Percentiles rank a stretch among this genome's conserved stretches.
phyloP scores from a whole-genome alignment of 2,888 invertebrate species.

The Dysmachus trigonus region DNA sequence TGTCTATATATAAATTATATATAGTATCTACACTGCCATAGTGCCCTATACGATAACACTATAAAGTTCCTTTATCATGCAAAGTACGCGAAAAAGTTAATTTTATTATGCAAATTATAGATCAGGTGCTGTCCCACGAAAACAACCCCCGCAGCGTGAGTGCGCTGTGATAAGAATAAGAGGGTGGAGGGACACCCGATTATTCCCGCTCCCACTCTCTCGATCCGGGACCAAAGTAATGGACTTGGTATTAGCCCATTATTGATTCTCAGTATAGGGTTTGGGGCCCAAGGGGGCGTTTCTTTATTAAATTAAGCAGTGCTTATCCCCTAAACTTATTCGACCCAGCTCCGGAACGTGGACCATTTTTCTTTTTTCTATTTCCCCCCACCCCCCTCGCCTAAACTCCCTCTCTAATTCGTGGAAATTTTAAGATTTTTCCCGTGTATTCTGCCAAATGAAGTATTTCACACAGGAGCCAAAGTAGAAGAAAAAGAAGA shows the following conservation, averaged over 20 bases:
- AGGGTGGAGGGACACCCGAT: neutral
- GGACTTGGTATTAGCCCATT: constrained; percentile 18
- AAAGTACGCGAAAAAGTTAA: constrained; percentile 47
- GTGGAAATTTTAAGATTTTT: constrained; percentile 15
- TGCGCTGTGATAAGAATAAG: neutral
- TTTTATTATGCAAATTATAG: constrained; percentile 49
- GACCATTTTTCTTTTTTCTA: constrained; percentile 21
- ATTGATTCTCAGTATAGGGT: neutral
- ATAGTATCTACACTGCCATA: neutral
- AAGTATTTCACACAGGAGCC: constrained; percentile 1
- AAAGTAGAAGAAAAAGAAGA: too few relatives aligned
- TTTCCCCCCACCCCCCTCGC: too few relatives aligned
- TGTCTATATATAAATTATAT: too few relatives aligned
- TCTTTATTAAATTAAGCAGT: constrained; percentile 20
- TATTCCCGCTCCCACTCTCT: neutral
- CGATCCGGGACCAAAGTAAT: neutral
- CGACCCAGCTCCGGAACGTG: neutral
- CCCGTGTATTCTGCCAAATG: neutral
- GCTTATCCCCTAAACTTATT: constrained; percentile 33
- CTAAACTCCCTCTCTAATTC: neutral
- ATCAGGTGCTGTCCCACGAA: constrained; percentile 25
- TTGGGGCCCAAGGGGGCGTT: neutral
- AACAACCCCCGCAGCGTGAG: neutral
- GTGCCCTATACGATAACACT: neutral
- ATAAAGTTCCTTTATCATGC: constrained; percentile 44